These are phyloP conservation scores for Onthophagus taurus DNA, from an alignment of 1,140 invertebrate genomes.

Conservation along the genomic window DNA sequence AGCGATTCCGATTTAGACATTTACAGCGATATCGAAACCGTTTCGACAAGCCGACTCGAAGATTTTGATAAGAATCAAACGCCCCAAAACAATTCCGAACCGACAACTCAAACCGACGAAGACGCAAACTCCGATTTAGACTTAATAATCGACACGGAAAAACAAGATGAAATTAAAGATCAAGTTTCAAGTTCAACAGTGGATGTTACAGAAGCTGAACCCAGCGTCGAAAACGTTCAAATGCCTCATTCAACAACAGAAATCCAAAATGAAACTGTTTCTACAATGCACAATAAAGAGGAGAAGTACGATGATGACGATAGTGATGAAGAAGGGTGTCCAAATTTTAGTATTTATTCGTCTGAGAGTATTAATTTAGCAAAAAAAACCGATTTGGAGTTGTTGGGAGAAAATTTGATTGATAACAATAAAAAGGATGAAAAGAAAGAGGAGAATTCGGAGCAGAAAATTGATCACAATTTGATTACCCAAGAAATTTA, in stretches of 20 bases:
- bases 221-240: not conserved
- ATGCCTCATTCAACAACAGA: not conserved
- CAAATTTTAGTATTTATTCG: slow-evolving; percentile 75
- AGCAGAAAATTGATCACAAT: too few species aligned
- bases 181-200: slow-evolving; percentile 15
- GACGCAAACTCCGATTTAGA: slow-evolving; percentile 45
- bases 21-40: slow-evolving; percentile 45
- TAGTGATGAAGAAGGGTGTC: slow-evolving; percentile 61
- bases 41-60: slow-evolving; percentile 29
- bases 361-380: slow-evolving; percentile 67
- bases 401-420: too few species aligned
- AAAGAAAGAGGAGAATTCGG: slow-evolving; percentile 13
- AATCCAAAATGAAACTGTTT: slow-evolving; percentile 18
- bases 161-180: slow-evolving; percentile 29
- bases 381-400: slow-evolving; percentile 43
- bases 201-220: not conserved
- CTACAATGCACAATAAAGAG: slow-evolving; percentile 25
- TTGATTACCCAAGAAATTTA: too few species aligned
- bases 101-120: not conserved
- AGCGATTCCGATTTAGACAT: slow-evolving; percentile 36
- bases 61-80: slow-evolving; percentile 18
- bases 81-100: not conserved
- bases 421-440: not conserved
- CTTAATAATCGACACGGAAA: slow-evolving; percentile 51
- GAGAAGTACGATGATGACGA: slow-evolving; percentile 42